Evolutionary conservation across 2,888 invertebrate genomes (phyloP), one percentile per base, ranked within the genome.

Genomic region (Drosophila sordidula): DNA sequence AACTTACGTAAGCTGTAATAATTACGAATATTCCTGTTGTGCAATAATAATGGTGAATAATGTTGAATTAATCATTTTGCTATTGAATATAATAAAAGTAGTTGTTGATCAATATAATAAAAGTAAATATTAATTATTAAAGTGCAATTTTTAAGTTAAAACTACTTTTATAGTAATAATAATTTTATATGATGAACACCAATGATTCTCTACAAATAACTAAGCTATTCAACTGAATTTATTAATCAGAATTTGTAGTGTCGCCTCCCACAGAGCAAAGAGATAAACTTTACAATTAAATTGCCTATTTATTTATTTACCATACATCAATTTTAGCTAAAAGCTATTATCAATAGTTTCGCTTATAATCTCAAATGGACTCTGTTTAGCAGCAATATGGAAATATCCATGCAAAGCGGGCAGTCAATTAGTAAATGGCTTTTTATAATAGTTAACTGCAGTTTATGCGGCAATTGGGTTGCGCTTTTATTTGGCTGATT

Each of bases 351-450:
- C 4, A 32, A 32, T 11, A 12, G 34, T 34, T 34, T 34, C 12
- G 34, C 34, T 12, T 34, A 34, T 34, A 34, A 34, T 1, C 12
- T 4, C 34, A 11, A 34, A 34, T 34, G 12, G 12, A 34, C 34
- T 51, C 36, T 1, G 36, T 9, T 3, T 38, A 16, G 11, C 36
- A 4, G 22, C 8, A 11, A 14, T 22, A 34, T 34, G 22, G 8
- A 39, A 42, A 32, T 25, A 34, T 44, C 6, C 11, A 22, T 42
- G 32, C n/a, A 11, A 2, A 29, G 12, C 6, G 26, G 16, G 8
- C 25, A 25, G 38, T 4, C n/a, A 67, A 67, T 69, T 67, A 59
- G 52, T 26, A 54, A 69, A 69, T 55, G 41, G 54, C 8, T 29
- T 36, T 39, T 52, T 16, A 45, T 16, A 41, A 36, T 29, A 55